Conservation (phyloP, 2,797 vertebrate species). For the Synaphobranchus kaupii region DNA sequence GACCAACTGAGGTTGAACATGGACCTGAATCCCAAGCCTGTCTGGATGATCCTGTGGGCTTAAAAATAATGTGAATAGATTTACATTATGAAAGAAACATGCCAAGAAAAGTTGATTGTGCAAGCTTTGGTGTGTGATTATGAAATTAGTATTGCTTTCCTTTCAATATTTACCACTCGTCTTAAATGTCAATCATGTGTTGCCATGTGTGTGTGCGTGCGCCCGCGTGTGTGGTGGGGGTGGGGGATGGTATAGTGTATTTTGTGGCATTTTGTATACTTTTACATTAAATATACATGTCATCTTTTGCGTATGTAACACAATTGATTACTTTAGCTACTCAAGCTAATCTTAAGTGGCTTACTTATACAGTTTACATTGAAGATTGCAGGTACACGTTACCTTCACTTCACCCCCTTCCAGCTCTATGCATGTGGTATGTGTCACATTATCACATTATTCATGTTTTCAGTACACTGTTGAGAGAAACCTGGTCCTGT, state of each 20-base stretch:
- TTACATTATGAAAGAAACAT: not conserved
- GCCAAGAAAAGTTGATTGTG: not conserved
- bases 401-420: not conserved
- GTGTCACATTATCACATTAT: no score
- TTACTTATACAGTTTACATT: not conserved
- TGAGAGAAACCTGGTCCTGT: no score
- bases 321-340: no score
- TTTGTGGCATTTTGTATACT: not conserved
- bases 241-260: not conserved
- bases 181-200: not conserved
- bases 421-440: not conserved
- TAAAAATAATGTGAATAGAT: not conserved
- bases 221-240: not conserved
- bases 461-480: no score
- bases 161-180: not conserved
- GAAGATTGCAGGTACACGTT: no score
- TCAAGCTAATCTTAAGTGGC: not conserved
- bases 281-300: not conserved
- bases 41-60: no score
- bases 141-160: not conserved
- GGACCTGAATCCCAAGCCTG: not conserved
- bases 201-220: not conserved
- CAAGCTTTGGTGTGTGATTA: not conserved
- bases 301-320: not conserved
- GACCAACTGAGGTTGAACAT: not conserved